These are phyloP conservation scores for Muschampia plurimacula DNA, from an alignment of 2,888 invertebrate genomes.

Conservation along the genomic window DNA sequence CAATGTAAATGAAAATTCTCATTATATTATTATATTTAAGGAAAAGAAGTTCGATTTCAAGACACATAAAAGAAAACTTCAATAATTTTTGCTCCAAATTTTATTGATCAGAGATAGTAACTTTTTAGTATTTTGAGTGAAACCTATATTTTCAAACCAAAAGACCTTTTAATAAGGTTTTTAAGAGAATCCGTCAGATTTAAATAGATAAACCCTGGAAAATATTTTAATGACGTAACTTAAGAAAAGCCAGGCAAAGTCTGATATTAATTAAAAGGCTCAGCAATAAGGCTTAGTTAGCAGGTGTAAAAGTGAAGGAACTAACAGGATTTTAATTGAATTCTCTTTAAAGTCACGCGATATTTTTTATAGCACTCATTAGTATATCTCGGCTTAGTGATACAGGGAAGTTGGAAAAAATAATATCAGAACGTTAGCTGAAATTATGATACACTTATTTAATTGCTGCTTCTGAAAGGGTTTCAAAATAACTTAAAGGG, in stretches of 20 bases:
- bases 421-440: not conserved
- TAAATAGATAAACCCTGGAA: conserved; percentile 10
- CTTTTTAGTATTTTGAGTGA: too few species aligned
- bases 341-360: conserved; percentile 31
- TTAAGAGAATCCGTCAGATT: not conserved
- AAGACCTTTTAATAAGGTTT: not conserved
- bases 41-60: too few species aligned
- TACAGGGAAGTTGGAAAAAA: not conserved
- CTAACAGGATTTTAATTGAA: conserved; percentile 24
- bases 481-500: not conserved
- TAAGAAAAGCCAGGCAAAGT: conserved; percentile 5
- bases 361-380: conserved; percentile 23
- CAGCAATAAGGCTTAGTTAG: conserved; percentile 24
- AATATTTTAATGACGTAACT: conserved; percentile 11
- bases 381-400: conserved; percentile 24
- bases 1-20: too few species aligned
- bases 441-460: not conserved
- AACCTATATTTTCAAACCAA: not conserved
- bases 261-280: conserved; percentile 24
- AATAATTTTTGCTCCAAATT: too few species aligned
- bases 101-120: too few species aligned
- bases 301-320: conserved; percentile 18
- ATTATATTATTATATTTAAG: too few species aligned
- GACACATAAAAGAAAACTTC: too few species aligned
- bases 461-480: not conserved